phyloP scores from a whole-genome alignment of 2,797 vertebrate genomes.

The Coendou prehensilis region DNA sequence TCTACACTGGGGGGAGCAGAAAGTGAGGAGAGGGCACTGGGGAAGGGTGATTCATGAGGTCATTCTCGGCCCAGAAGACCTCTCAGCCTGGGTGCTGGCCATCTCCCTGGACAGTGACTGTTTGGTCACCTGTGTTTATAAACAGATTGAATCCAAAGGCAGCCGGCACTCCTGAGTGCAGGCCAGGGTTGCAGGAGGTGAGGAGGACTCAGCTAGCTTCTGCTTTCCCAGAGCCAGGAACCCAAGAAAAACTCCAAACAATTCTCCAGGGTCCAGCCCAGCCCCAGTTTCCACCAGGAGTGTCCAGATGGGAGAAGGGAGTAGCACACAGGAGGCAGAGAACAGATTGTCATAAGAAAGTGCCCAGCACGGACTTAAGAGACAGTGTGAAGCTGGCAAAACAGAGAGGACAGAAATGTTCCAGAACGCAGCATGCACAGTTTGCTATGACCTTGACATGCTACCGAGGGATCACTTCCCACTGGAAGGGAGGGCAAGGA shows the following conservation, averaged over 20 bases:
- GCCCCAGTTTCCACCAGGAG: fast-evolving
- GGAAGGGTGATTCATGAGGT: slow-evolving; percentile 85
- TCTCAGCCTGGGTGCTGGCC: slow-evolving; percentile 42
- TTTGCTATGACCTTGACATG: background rate
- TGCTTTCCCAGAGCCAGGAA: background rate
- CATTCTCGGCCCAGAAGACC: slow-evolving; percentile 70
- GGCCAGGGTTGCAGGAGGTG: background rate
- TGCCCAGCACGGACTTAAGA: background rate
- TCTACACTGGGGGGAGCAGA: slow-evolving; percentile 77
- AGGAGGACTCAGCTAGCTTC: background rate
- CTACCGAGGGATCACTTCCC: background rate
- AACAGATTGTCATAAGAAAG: fast-evolving
- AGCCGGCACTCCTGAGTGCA: background rate
- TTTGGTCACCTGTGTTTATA: slow-evolving; percentile 40
- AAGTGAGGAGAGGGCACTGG: background rate
- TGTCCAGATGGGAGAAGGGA: background rate
- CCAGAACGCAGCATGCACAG: fast-evolving
- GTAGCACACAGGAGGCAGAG: background rate
- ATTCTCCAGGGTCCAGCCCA: background rate
- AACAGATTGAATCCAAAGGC: slow-evolving; percentile 60
- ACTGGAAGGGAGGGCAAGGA: no score
- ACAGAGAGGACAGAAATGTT: background rate
- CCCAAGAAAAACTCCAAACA: background rate
- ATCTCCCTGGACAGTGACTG: background rate
- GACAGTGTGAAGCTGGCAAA: fast-evolving